These are phyloP conservation scores for Phymastichus coffea DNA, from an alignment of 1,140 invertebrate genomes.

Conservation along the genomic window DNA sequence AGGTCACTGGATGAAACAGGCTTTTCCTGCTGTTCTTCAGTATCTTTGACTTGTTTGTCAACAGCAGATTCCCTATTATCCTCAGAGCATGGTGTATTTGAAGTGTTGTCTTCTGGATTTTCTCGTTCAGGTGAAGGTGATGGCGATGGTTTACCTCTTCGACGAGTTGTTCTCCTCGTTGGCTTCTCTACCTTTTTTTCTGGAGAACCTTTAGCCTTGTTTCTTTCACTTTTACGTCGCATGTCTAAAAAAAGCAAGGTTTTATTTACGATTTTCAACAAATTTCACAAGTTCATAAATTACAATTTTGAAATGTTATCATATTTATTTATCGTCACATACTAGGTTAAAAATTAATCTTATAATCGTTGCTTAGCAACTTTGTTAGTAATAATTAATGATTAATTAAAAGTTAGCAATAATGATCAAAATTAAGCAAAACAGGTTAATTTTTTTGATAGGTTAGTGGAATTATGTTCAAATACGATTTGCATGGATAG, in stretches of 20 bases:
- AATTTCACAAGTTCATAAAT: too few relatives aligned
- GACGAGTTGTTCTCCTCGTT: constrained; percentile 49
- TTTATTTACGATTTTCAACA: background rate
- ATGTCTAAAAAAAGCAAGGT: constrained; percentile 38
- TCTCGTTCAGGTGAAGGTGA: constrained; percentile 50
- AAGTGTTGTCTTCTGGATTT: constrained; percentile 26
- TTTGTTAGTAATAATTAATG: too few relatives aligned
- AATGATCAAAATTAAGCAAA: background rate
- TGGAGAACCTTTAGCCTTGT: constrained; percentile 52
- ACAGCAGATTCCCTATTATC: constrained; percentile 27
- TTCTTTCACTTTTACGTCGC: constrained; percentile 56
- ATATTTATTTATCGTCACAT: too few relatives aligned
- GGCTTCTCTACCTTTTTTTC: constrained; percentile 52
- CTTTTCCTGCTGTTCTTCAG: constrained; percentile 25
- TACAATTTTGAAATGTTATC: too few relatives aligned
- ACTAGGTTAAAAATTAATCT: too few relatives aligned
- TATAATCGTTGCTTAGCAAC: too few relatives aligned
- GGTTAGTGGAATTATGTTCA: constrained; percentile 17
- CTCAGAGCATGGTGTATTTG: constrained; percentile 29
- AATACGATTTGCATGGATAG: constrained; percentile 21
- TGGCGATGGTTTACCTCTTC: constrained; percentile 41
- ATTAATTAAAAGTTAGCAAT: too few relatives aligned
- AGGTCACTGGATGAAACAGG: constrained; percentile 30
- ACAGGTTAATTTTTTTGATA: background rate
- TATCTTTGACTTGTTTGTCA: constrained; percentile 22